These are phyloP conservation scores for Mobula hypostoma DNA, from an alignment of 2,113 vertebrate genomes.

Conservation along the genomic window DNA sequence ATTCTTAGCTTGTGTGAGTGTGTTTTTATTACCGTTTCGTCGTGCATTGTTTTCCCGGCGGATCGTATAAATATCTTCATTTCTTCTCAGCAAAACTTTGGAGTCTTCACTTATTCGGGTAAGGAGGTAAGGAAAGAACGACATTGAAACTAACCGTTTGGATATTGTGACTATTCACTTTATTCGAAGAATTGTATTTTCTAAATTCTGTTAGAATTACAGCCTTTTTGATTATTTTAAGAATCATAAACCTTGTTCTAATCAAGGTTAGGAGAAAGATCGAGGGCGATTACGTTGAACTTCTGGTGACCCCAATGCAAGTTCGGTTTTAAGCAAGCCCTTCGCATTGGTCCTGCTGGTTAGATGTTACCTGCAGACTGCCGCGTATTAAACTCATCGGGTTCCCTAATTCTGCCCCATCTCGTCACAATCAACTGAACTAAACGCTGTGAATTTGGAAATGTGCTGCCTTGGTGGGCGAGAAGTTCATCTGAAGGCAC, in stretches of 20 bases:
- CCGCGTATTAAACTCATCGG: background rate
- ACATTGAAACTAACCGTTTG: background rate
- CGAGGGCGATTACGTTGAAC: constrained; percentile 22
- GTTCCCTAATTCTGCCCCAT: background rate
- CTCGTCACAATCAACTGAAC: background rate
- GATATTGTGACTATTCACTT: background rate
- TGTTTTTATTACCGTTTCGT: background rate
- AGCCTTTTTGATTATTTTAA: background rate
- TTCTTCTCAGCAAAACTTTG: background rate
- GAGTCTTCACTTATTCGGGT: background rate
- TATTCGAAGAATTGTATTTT: background rate
- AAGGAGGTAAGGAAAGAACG: background rate
- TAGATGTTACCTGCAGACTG: background rate
- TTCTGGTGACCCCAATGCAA: constrained; percentile 25
- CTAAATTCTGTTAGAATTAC: background rate
- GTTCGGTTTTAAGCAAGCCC: background rate
- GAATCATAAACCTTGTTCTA: background rate
- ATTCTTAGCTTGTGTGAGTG: background rate
- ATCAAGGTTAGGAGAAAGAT: background rate
- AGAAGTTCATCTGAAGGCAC: background rate
- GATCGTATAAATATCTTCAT: background rate
- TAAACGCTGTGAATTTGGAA: background rate
- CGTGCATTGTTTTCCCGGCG: background rate
- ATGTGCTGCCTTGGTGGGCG: background rate
- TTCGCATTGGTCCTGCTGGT: background rate